A percentile compares a stretch with the other conserved stretches of the same genome.
Conservation (phyloP, 2,888 invertebrate species). For the Aphodius granarius region DNA sequence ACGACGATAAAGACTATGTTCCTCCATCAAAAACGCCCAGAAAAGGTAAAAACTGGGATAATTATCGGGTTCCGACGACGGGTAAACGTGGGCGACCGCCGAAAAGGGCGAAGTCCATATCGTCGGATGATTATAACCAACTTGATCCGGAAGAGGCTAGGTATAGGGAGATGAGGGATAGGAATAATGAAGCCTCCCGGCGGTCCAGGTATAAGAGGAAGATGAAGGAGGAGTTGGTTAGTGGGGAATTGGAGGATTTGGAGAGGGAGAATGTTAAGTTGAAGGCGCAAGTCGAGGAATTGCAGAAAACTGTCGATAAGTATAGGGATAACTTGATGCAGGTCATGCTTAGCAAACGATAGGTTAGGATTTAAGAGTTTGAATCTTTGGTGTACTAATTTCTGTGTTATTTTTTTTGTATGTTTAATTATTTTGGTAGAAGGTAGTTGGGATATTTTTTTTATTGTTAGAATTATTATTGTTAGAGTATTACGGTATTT, state of each 20-base stretch:
- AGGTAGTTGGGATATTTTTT: neutral
- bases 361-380: neutral
- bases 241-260: constrained; percentile 56
- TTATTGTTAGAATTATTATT: neutral
- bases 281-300: constrained; percentile 65
- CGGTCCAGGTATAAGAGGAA: constrained; percentile 74
- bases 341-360: constrained; percentile 61
- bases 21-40: constrained; percentile 16
- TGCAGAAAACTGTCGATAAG: constrained; percentile 68
- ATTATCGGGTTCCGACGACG: neutral
- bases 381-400: neutral
- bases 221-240: constrained; percentile 57
- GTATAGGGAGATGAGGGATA: constrained; percentile 71
- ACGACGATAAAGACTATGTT: constrained; percentile 47
- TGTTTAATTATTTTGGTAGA: neutral
- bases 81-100: constrained; percentile 59
- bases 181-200: constrained; percentile 79
- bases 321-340: constrained; percentile 67
- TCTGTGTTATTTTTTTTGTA: neutral
- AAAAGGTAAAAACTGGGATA: neutral
- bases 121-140: constrained; percentile 48
- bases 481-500: neutral
- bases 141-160: constrained; percentile 55
- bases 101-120: constrained; percentile 54
- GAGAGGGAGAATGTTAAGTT: constrained; percentile 66